Evolutionary conservation across 2,113 vertebrate species (phyloP), one percentile per base, ranked within the genome.

Genomic region (Cyanistes caeruleus): DNA sequence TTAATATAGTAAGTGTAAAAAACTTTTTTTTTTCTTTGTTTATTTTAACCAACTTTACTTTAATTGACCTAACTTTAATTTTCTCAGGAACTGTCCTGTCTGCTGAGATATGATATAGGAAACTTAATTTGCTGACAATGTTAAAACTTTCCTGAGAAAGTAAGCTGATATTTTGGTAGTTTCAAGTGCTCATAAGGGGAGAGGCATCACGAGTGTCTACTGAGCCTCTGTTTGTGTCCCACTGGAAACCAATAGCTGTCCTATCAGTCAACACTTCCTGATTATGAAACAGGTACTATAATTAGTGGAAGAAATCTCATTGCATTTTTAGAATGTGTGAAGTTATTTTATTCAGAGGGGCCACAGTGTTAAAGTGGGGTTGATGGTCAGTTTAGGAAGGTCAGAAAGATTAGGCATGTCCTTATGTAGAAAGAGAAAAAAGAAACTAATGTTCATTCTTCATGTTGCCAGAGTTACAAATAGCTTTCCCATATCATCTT

Each of bases 21-120:
- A 28, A 0, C 1, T 35, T 2, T 7, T 56, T 39, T 39, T 8
- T 63, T 35, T 1, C 1, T 10, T 48, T 58, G 2, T 15, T 11
- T n/a, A 43, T 62, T 78, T 55, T 24, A n/a, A n/a, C n/a, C n/a
- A n/a, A n/a, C n/a, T n/a, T n/a, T n/a, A n/a, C n/a, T n/a, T n/a
- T n/a, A n/a, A n/a, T n/a, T 81, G 25, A 48, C 9, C 10, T 60
- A 12, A 3, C 3, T 43, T 43, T 11, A 43, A 39, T 82, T 78
- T 62, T 58, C 9, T 53, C 17, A 53, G 58, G 15, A 51, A 44
- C 5, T 65, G 14, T 33, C 13, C 16, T 67, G 33, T 76, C 39
- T 87, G 11, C 19, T 84, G 63, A 11, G 5, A 44, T 77, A 9
- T 37, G 8, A 10, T 28, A 35, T 5, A 33, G 7, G 5, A 10